Evolutionary conservation across 2,888 invertebrate genomes (phyloP).

Genomic region (Thumatha senex): DNA sequence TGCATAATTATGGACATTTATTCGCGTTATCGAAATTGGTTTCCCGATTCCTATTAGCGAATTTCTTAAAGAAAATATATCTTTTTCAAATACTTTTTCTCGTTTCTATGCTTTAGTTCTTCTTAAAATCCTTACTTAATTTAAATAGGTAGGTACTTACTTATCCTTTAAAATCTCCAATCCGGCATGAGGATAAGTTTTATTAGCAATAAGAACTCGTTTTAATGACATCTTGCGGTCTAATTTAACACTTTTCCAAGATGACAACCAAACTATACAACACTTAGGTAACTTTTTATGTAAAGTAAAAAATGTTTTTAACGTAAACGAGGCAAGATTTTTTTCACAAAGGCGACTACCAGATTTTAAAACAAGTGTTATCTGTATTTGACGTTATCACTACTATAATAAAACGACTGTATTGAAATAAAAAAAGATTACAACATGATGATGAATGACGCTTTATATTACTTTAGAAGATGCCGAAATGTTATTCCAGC

Average conservation of each 20-base stretch:
- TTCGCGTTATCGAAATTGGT: too few species aligned
- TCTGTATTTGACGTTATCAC: slow-evolving; percentile 1
- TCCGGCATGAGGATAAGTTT: slow-evolving; percentile 58
- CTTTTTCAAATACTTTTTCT: too few species aligned
- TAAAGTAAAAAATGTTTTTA: neutral
- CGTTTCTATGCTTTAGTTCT: too few species aligned
- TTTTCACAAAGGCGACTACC: neutral
- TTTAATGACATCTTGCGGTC: slow-evolving; percentile 52
- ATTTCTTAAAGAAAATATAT: too few species aligned
- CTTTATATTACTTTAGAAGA: neutral
- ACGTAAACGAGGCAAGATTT: neutral
- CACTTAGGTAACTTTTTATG: neutral
- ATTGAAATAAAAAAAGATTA: neutral
- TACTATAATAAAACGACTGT: neutral
- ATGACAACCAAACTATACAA: neutral
- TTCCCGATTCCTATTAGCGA: too few species aligned
- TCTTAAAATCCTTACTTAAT: too few species aligned
- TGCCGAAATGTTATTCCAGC: neutral
- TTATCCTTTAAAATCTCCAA: slow-evolving; percentile 60
- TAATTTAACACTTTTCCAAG: neutral
- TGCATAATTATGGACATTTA: too few species aligned
- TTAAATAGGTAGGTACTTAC: slow-evolving; percentile 47
- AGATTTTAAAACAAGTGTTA: neutral
- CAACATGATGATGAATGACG: neutral
- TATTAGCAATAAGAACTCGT: slow-evolving; percentile 63